phyloP scores from a whole-genome alignment of 2,797 vertebrate species.

The Acipenser transmontanus region DNA sequence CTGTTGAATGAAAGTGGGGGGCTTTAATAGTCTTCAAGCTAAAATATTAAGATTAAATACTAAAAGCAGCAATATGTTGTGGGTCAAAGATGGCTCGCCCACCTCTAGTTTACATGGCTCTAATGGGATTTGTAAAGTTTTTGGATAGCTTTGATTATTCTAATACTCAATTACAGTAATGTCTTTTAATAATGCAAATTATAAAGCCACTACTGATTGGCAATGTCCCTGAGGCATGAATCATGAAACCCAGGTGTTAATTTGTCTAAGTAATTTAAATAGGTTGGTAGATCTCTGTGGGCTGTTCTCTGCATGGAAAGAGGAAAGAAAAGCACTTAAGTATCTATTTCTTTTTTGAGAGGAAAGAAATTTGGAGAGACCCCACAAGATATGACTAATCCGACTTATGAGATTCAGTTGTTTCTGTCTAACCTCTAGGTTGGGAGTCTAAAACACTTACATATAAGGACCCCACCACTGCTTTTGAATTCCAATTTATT shows the following conservation, averaged over 20 bases:
- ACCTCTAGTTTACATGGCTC: not conserved
- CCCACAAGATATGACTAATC: not conserved
- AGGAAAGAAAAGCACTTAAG: conserved; percentile 3
- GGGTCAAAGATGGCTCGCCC: not conserved
- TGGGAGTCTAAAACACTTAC: conserved; percentile 4
- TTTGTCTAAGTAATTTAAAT: conserved; percentile 25
- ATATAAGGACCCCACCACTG: not conserved
- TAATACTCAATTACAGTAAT: conserved; percentile 6
- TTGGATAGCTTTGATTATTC: not conserved
- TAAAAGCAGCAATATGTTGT: not conserved
- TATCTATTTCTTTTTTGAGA: not conserved
- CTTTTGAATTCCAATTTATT: conserved; percentile 8
- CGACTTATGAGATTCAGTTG: not conserved
- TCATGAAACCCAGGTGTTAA: conserved; percentile 27
- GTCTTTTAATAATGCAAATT: conserved; percentile 1
- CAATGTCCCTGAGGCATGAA: conserved; percentile 4
- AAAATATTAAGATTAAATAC: not conserved
- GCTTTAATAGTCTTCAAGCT: not conserved
- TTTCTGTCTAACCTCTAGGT: conserved; percentile 14
- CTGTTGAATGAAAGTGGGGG: not conserved
- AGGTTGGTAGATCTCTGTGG: conserved; percentile 16
- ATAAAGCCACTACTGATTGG: not conserved
- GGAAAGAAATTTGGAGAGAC: not conserved
- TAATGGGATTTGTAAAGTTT: not conserved
- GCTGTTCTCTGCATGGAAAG: conserved; percentile 8